Conservation (phyloP, 2,797 vertebrate species). For the Lepus oiostolus region DNA sequence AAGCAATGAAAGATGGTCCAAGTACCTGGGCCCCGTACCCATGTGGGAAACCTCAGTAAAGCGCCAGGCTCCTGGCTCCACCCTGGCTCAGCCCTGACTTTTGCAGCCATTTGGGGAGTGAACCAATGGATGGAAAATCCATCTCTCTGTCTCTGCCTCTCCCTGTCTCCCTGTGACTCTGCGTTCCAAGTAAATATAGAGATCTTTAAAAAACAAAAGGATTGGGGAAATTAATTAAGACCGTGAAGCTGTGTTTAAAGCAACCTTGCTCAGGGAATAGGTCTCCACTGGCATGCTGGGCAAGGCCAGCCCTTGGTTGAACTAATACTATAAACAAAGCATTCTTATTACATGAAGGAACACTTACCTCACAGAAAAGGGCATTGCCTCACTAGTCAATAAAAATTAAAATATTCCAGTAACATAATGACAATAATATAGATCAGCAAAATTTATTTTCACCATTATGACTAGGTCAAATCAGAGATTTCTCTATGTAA, state of each 20-base stretch:
- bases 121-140: too few relatives aligned
- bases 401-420: constrained; percentile 47
- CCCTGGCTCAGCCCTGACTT: too few relatives aligned
- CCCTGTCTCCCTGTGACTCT: too few relatives aligned
- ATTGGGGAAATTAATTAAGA: not conserved
- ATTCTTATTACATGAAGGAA: not conserved
- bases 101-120: too few relatives aligned
- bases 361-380: not conserved
- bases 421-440: not conserved
- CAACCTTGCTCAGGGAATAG: constrained; percentile 24
- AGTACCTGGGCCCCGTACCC: too few relatives aligned
- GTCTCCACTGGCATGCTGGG: not conserved
- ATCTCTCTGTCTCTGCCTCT: too few relatives aligned
- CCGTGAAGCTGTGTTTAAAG: not conserved
- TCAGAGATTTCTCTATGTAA: not conserved
- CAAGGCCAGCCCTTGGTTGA: not conserved
- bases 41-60: too few relatives aligned
- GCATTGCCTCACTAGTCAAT: not conserved
- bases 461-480: not conserved
- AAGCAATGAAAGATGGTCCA: too few relatives aligned
- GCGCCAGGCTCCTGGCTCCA: too few relatives aligned
- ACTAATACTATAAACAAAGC: not conserved
- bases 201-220: too few relatives aligned
- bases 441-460: not conserved
- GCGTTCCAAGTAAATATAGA: too few relatives aligned